Base-by-base conservation (phyloP, 2,888 invertebrate genomes). In the Machimus atricapillus region DNA sequence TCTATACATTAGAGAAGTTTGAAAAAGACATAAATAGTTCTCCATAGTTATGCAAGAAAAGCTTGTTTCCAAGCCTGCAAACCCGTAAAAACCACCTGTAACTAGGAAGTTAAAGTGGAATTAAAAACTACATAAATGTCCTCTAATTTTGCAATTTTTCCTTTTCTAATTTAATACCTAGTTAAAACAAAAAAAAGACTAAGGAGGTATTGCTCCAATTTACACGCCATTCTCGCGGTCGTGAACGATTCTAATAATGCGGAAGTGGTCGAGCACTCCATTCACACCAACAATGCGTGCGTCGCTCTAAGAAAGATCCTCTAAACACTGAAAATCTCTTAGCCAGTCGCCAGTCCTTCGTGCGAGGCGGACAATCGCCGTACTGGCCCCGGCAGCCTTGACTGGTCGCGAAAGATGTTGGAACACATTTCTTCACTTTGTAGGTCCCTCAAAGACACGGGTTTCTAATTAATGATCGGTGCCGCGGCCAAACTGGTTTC, bases 401-500 rank as follows among this genome's bases (percentile, higher is more conserved):
- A 66, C 27, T 81, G 27, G n/a, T 40, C 37, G 37, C 40, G 27
- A 19, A 19, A 46, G 73, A 86, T 79, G 58, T 81, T 43, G 81
- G 23, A 73, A 73, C 79, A 86, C 78, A 78, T 66, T 78, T 73
- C 58, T 66, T 52, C 83, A 87, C 87, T 87, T 87, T 87, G 87
- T 76, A 85, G 77, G 77, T 83, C 85, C 46, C 58, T 43, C 58
- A 77, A 66, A 83, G 85, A 87, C 87, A 87, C 56, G 85, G 40
- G 58, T 87, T 87, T 87, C 87, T 87, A 87, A 87, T 87, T 87
- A 87, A 87, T 87, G 85, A 40, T 56, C 43, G 74, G 66, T 43
- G 74, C 23, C 74, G 74, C 27, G 6, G 2, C 74, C n/a, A 34
- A 74, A 85, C 85, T 85, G 52, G 85, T 85, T 85, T 82, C n/a